Percentiles rank a stretch among this genome's conserved stretches.
phyloP scores from a whole-genome alignment of 2,888 invertebrate genomes.

The Ophion obscuratus region DNA sequence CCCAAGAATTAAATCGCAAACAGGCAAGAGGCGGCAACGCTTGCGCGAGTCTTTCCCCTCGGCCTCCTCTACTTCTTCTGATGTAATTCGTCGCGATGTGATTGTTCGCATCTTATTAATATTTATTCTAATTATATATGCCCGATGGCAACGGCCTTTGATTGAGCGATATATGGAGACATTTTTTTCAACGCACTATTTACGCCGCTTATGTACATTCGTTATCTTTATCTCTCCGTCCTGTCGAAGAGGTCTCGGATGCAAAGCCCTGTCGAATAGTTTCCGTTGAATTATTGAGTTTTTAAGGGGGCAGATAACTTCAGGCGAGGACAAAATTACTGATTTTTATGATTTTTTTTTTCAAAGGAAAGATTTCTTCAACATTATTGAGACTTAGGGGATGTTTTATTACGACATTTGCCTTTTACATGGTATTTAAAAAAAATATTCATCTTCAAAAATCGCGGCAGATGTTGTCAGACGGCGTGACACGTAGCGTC shows the following conservation, averaged over 20 bases:
- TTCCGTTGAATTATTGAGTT: not conserved
- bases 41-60: conserved; percentile 5
- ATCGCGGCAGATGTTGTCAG: no score
- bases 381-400: no score
- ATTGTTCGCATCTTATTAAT: conserved; percentile 37
- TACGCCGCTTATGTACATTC: no score
- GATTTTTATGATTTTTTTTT: no score
- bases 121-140: conserved; percentile 38
- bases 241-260: not conserved
- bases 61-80: conserved; percentile 6
- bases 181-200: conserved; percentile 1
- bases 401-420: no score
- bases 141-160: conserved; percentile 35
- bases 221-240: not conserved
- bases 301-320: not conserved
- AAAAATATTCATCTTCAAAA: no score
- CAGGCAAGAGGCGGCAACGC: conserved; percentile 11
- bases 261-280: no score
- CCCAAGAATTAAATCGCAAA: conserved; percentile 14
- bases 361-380: no score
- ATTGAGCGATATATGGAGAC: not conserved
- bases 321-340: no score
- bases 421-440: no score
- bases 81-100: conserved; percentile 37
- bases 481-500: no score